Conservation (phyloP, 2,113 vertebrate genomes). For the Candoia aspera region DNA sequence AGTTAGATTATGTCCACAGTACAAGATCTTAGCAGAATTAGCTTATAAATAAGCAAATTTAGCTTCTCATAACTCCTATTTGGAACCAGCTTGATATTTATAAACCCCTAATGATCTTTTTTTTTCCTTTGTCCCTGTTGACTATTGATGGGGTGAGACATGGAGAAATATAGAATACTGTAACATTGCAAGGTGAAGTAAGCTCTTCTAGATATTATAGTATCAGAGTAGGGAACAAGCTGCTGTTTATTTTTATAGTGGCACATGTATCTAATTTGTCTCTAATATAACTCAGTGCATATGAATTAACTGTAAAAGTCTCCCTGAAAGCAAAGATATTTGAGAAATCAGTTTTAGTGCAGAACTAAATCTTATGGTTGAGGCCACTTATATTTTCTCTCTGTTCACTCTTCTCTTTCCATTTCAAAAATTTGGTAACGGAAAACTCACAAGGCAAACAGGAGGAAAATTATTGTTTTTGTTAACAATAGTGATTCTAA, state of each 20-base stretch:
- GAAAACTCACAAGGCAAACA: not conserved
- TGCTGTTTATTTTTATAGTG: not conserved
- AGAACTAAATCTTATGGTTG: not conserved
- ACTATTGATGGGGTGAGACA: not conserved
- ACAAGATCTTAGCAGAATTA: not conserved
- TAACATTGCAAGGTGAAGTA: not conserved
- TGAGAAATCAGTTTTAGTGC: not conserved
- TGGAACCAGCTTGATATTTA: not conserved
- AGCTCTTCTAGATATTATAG: not conserved
- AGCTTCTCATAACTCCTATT: not conserved
- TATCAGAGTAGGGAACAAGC: not conserved
- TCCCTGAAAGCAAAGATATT: not conserved
- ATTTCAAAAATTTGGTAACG: not conserved
- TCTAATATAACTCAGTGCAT: not conserved
- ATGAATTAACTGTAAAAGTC: not conserved
- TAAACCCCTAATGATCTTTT: not conserved
- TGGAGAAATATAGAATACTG: not conserved
- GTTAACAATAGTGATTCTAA: not conserved
- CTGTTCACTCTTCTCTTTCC: not conserved
- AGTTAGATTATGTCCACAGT: not conserved
- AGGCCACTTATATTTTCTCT: not conserved
- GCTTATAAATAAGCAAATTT: not conserved
- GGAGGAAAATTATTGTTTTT: not conserved
- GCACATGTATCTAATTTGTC: not conserved
- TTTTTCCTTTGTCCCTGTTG: not conserved